Percentiles rank a stretch among this genome's conserved stretches.
These are phyloP conservation scores for Sinhomidia bicolor DNA, from an alignment of 2,888 invertebrate genomes.

Conservation along the genomic window DNA sequence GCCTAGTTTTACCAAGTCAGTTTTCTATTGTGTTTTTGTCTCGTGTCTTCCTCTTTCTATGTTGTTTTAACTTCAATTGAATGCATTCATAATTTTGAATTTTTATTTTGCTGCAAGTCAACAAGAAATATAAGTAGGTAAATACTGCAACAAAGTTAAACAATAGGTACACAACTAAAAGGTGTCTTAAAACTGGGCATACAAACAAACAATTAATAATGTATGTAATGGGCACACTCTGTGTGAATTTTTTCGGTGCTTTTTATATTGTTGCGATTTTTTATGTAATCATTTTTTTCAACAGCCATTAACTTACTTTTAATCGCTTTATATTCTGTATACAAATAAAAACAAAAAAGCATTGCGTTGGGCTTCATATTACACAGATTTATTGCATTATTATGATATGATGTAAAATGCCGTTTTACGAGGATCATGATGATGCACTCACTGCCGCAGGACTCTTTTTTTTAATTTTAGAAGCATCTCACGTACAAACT, in stretches of 20 bases:
- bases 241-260: conserved; percentile 68
- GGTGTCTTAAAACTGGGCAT: neutral
- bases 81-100: neutral
- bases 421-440: conserved; percentile 1
- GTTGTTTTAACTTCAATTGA: too few relatives aligned
- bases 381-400: conserved; percentile 35
- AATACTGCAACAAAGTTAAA: too few relatives aligned
- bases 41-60: neutral
- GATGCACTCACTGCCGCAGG: conserved; percentile 8
- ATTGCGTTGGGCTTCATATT: neutral
- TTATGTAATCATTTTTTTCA: conserved; percentile 46
- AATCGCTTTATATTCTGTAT: conserved; percentile 40
- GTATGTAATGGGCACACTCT: conserved; percentile 44
- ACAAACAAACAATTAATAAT: conserved; percentile 20
- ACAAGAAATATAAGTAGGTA: neutral
- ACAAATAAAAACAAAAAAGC: conserved; percentile 14
- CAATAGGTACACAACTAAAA: neutral
- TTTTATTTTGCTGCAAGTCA: neutral
- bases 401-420: conserved; percentile 7
- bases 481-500: conserved; percentile 28
- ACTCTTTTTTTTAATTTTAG: neutral
- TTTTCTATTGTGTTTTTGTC: neutral
- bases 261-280: neutral
- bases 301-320: conserved; percentile 65
- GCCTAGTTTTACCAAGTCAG: neutral